phyloP scores from a whole-genome alignment of 2,888 invertebrate species.

The Punctoribates punctum region DNA sequence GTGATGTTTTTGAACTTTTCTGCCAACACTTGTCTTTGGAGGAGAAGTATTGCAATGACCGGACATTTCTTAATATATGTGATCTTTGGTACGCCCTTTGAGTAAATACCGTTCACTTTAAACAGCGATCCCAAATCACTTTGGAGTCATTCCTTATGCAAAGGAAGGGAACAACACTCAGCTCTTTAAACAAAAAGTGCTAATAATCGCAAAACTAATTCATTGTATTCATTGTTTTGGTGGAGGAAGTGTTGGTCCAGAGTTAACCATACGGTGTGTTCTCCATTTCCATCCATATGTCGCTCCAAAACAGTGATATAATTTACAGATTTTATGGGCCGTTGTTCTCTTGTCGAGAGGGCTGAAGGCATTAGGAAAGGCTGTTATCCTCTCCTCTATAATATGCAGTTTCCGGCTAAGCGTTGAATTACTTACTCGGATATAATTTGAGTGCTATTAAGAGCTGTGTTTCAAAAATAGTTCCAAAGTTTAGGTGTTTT shows the following conservation, averaged over 20 bases:
- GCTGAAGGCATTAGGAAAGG: too few species aligned
- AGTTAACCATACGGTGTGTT: not conserved
- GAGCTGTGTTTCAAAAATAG: too few species aligned
- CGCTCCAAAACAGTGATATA: not conserved
- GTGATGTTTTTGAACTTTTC: constrained; percentile 20
- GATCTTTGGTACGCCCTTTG: constrained; percentile 15
- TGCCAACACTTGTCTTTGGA: not conserved
- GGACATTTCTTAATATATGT: not conserved
- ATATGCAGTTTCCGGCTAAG: too few species aligned
- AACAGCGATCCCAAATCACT: not conserved
- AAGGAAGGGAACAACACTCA: not conserved
- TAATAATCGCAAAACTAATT: constrained; percentile 4
- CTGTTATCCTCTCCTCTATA: too few species aligned
- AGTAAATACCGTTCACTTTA: constrained; percentile 7
- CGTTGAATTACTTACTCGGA: too few species aligned
- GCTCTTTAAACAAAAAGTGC: constrained; percentile 9
- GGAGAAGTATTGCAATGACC: constrained; percentile 16
- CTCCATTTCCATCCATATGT: not conserved
- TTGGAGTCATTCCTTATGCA: not conserved
- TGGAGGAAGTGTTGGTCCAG: constrained; percentile 4
- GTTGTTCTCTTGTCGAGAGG: not conserved
- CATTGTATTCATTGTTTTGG: not conserved
- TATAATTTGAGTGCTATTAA: too few species aligned
- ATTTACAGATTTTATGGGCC: constrained; percentile 11
- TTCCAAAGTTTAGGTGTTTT: not conserved